phyloP scores from a whole-genome alignment of 2,888 invertebrate genomes.

The Synanthedon myopaeformis region DNA sequence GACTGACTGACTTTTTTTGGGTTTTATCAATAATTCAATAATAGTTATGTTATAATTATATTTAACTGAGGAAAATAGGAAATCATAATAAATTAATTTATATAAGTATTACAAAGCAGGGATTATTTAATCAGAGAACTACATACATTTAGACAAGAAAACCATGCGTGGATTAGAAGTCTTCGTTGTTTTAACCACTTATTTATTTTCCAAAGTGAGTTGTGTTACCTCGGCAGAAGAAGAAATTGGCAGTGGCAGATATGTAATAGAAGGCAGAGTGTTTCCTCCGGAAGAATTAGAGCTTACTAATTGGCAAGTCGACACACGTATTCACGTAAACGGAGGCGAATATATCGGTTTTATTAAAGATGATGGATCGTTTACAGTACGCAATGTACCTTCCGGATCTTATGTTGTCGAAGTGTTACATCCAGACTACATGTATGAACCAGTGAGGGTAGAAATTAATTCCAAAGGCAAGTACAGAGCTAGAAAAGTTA shows the following conservation, averaged over 20 bases:
- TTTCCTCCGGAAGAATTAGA: conserved; percentile 76
- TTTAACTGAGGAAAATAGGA: too few relatives aligned
- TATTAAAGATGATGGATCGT: conserved; percentile 91
- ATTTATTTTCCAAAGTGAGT: conserved; percentile 16
- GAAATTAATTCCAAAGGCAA: conserved; percentile 99
- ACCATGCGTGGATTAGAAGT: too few relatives aligned
- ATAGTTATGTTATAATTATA: too few relatives aligned
- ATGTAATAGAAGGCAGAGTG: conserved; percentile 85
- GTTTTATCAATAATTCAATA: too few relatives aligned
- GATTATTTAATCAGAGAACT: too few relatives aligned
- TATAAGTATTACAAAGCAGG: too few relatives aligned
- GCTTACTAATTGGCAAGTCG: conserved; percentile 78
- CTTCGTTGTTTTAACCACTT: conserved; percentile 1
- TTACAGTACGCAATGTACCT: conserved; percentile 87
- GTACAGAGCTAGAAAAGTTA: conserved; percentile 93
- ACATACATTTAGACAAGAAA: too few relatives aligned
- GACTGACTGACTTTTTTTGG: too few relatives aligned
- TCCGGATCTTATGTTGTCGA: conserved; percentile 96
- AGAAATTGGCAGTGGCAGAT: conserved; percentile 66
- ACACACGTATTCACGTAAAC: conserved; percentile 85
- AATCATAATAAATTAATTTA: too few relatives aligned
- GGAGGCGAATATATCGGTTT: conserved; percentile 91
- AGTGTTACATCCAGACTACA: conserved; percentile 88
- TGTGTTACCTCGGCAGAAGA: conserved; percentile 39
- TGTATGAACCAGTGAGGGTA: conserved; percentile 94